These are phyloP conservation scores for Heliconius congener DNA, from an alignment of 1,140 invertebrate genomes.

Conservation along the genomic window DNA sequence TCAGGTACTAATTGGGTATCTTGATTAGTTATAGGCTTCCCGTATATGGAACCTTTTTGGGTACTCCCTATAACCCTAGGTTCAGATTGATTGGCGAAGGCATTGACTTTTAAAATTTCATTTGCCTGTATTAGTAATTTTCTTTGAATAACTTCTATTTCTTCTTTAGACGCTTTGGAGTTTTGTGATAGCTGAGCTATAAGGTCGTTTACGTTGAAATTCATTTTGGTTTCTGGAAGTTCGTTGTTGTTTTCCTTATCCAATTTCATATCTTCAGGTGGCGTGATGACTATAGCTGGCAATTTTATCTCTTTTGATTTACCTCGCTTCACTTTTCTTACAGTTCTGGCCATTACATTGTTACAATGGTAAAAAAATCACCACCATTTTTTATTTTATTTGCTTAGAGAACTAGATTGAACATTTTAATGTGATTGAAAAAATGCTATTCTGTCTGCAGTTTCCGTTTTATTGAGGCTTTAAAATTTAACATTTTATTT, in stretches of 20 bases:
- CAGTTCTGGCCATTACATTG: constrained; percentile 79
- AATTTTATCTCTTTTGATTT: constrained; percentile 64
- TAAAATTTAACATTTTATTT: constrained; percentile 40
- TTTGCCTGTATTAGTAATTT: constrained; percentile 71
- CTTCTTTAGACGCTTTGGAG: constrained; percentile 65
- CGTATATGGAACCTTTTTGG: constrained; percentile 45
- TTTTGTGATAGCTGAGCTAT: constrained; percentile 73
- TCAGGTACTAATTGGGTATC: constrained; percentile 73
- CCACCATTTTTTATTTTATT: not conserved
- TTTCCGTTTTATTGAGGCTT: constrained; percentile 57
- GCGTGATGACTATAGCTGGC: constrained; percentile 66
- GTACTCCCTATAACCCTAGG: constrained; percentile 58
- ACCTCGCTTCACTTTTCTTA: constrained; percentile 74
- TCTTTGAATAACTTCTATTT: constrained; percentile 73
- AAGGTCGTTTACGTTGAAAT: constrained; percentile 70
- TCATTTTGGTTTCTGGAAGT: constrained; percentile 49
- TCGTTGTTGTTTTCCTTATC: constrained; percentile 40
- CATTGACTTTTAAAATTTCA: constrained; percentile 73
- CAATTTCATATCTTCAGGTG: constrained; percentile 68
- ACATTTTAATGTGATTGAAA: not conserved
- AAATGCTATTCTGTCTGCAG: constrained; percentile 7
- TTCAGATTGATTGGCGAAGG: constrained; percentile 59
- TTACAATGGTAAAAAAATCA: constrained; percentile 38
- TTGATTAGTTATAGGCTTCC: constrained; percentile 32
- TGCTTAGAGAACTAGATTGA: not conserved